Evolutionary conservation across 2,113 vertebrate genomes (phyloP).

Genomic region (Sinocyclocheilus rhinocerous): DNA sequence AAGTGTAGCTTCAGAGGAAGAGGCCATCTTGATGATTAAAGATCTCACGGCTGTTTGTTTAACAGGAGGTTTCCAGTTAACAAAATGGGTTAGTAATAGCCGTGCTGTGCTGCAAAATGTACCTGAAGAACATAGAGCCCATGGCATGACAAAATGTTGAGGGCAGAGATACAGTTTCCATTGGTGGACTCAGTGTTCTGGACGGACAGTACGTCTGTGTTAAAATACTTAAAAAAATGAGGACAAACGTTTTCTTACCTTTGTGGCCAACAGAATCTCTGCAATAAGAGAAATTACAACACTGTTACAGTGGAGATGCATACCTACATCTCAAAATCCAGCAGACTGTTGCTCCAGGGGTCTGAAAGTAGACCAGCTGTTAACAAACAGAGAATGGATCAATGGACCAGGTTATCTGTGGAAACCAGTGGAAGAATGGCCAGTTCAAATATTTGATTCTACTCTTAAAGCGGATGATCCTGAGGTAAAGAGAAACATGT

Average conservation of each 20-base stretch:
- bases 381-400: neutral
- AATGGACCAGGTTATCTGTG: neutral
- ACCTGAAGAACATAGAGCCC: neutral
- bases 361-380: neutral
- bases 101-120: neutral
- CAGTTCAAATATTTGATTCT: neutral
- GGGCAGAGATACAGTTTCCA: conserved; percentile 1
- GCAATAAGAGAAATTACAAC: neutral
- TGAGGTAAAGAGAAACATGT: neutral
- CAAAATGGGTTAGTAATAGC: conserved; percentile 18
- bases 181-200: neutral
- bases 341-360: neutral
- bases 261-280: neutral
- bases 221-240: neutral
- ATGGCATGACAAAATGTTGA: conserved; percentile 29
- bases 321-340: neutral
- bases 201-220: too few relatives aligned
- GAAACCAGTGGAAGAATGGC: neutral
- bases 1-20: neutral
- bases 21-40: neutral
- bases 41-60: conserved; percentile 9
- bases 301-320: neutral
- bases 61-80: conserved; percentile 23
- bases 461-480: neutral
- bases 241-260: neutral